Evolutionary conservation across 2,888 invertebrate species (phyloP).

Genomic region (Microchrysa polita): DNA sequence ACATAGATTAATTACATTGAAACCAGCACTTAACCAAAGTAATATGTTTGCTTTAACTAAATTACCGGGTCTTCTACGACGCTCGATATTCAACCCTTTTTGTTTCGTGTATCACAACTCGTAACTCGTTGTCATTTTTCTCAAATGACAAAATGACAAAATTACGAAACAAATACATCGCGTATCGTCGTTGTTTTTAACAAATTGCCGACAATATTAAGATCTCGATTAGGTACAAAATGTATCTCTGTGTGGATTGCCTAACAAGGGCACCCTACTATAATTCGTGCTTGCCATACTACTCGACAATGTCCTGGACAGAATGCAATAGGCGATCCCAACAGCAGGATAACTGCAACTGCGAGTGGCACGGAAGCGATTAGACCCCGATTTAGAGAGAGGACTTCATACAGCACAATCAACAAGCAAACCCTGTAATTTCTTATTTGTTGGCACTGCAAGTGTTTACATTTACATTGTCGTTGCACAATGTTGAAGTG

Average conservation of each 20-base stretch:
- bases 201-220: constrained; percentile 24
- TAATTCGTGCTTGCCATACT: no score
- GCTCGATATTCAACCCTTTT: constrained; percentile 9
- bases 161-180: constrained; percentile 12
- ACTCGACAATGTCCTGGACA: no score
- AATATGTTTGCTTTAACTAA: not conserved
- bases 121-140: not conserved
- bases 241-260: not conserved
- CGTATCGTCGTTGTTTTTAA: not conserved
- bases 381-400: constrained; percentile 25
- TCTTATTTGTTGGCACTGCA: constrained; percentile 29
- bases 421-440: constrained; percentile 22
- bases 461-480: constrained; percentile 8
- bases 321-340: no score
- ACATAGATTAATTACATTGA: not conserved
- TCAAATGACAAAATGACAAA: not conserved
- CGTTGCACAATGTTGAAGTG: no score
- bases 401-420: constrained; percentile 21
- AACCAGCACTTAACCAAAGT: not conserved
- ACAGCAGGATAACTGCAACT: no score
- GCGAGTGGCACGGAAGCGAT: constrained; percentile 23
- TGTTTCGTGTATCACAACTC: not conserved
- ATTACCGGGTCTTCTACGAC: not conserved
- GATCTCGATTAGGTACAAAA: constrained; percentile 9
- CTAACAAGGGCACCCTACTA: constrained; percentile 2